Evolutionary conservation across 2,888 invertebrate species (phyloP).

Genomic region (Calliopum simillimum): DNA sequence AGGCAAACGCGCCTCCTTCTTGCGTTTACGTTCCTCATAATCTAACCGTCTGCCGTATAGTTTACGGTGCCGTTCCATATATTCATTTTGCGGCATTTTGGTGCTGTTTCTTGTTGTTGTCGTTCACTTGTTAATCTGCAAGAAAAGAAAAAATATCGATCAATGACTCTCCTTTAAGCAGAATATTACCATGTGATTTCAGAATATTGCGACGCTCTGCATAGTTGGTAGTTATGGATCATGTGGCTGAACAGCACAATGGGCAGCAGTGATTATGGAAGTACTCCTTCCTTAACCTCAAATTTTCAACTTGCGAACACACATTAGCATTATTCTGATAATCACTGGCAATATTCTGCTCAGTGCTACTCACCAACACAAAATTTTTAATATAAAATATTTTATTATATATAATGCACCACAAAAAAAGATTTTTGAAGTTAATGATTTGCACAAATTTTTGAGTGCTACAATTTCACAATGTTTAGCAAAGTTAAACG

Average conservation of each 20-base stretch:
- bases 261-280: not conserved
- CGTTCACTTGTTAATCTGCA: slow-evolving; percentile 35
- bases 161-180: slow-evolving; percentile 48
- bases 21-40: slow-evolving; percentile 96
- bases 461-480: not conserved
- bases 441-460: not conserved
- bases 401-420: too few species aligned
- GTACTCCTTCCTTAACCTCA: slow-evolving; percentile 26
- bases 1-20: slow-evolving; percentile 93
- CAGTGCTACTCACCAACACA: slow-evolving; percentile 38
- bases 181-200: slow-evolving; percentile 43
- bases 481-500: not conserved
- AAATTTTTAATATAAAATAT: not conserved
- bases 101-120: slow-evolving; percentile 15
- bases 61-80: slow-evolving; percentile 97
- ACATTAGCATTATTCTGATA: slow-evolving; percentile 1
- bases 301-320: not conserved
- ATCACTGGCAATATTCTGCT: slow-evolving; percentile 39
- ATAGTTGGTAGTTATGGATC: not conserved
- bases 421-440: not conserved
- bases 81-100: slow-evolving; percentile 98
- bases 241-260: too few species aligned
- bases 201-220: not conserved
- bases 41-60: slow-evolving; percentile 96
- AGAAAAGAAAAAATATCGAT: slow-evolving; percentile 44